phyloP scores from a whole-genome alignment of 2,113 vertebrate species.

The Pavo muticus region DNA sequence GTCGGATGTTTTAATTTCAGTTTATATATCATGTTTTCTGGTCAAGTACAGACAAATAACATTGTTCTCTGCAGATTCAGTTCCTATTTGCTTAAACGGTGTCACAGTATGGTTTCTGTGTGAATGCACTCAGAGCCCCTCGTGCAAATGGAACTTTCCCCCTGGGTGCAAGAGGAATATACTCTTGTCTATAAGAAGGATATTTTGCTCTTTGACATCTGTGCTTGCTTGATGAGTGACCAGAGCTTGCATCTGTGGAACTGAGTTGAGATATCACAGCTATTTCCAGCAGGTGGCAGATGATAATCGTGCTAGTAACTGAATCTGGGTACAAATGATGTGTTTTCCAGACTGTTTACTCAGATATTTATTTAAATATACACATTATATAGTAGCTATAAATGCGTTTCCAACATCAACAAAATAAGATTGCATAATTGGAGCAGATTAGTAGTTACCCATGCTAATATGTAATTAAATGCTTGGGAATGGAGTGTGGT shows the following conservation, averaged over 20 bases:
- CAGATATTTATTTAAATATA: constrained; percentile 36
- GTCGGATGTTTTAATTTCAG: not conserved
- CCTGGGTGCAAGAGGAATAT: not conserved
- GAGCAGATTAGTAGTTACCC: not conserved
- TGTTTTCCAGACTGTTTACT: constrained; percentile 29
- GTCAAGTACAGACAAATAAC: not conserved
- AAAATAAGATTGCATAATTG: constrained; percentile 18
- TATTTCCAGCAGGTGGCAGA: constrained; percentile 71
- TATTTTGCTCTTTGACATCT: not conserved
- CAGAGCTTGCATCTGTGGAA: not conserved
- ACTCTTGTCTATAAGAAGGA: not conserved
- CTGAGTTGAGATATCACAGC: not conserved
- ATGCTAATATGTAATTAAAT: constrained; percentile 40
- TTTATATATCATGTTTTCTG: not conserved
- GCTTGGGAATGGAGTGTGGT: not conserved
- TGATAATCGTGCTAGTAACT: constrained; percentile 8
- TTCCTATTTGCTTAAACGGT: not conserved
- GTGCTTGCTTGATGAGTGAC: not conserved
- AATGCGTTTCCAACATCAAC: constrained; percentile 28
- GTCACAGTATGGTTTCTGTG: not conserved
- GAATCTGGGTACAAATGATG: constrained; percentile 29
- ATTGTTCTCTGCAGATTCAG: not conserved
- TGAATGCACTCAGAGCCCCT: not conserved
- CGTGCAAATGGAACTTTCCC: not conserved
- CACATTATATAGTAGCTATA: constrained; percentile 1